A percentile compares a stretch with the other conserved stretches of the same genome.
Evolutionary conservation across 2,797 vertebrate genomes (phyloP).

Genomic region (Notolepis coatsorum): DNA sequence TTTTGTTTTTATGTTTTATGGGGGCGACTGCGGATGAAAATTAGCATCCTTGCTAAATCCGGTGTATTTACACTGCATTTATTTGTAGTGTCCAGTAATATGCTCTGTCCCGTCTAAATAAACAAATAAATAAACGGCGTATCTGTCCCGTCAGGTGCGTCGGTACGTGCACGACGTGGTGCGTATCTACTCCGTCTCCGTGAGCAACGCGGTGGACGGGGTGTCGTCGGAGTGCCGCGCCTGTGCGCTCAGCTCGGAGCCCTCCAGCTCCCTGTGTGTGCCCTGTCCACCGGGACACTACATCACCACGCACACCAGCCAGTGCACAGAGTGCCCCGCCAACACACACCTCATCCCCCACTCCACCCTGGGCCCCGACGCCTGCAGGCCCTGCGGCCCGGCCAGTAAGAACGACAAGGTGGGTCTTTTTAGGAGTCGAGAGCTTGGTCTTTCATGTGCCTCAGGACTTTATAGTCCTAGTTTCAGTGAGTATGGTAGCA

Average conservation of each 20-base stretch:
- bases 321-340: slow-evolving; percentile 90
- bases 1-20: too few species aligned
- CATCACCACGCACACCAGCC: slow-evolving; percentile 88
- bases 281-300: slow-evolving; percentile 93
- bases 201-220: slow-evolving; percentile 90
- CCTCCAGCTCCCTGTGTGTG: slow-evolving; percentile 89
- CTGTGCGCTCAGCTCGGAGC: slow-evolving; percentile 89
- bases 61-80: too few species aligned
- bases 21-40: too few species aligned
- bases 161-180: slow-evolving; percentile 88
- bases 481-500: too few species aligned
- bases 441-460: too few species aligned
- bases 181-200: slow-evolving; percentile 91
- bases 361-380: slow-evolving; percentile 83
- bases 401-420: slow-evolving; percentile 90
- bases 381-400: slow-evolving; percentile 93
- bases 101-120: too few species aligned
- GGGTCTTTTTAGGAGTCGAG: slow-evolving; percentile 1
- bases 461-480: too few species aligned
- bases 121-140: too few species aligned
- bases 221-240: slow-evolving; percentile 89
- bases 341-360: slow-evolving; percentile 90
- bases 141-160: slow-evolving; percentile 80
- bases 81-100: too few species aligned
- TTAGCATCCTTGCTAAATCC: too few species aligned